phyloP scores from a whole-genome alignment of 2,888 invertebrate genomes.

The Drosophila seclusa region DNA sequence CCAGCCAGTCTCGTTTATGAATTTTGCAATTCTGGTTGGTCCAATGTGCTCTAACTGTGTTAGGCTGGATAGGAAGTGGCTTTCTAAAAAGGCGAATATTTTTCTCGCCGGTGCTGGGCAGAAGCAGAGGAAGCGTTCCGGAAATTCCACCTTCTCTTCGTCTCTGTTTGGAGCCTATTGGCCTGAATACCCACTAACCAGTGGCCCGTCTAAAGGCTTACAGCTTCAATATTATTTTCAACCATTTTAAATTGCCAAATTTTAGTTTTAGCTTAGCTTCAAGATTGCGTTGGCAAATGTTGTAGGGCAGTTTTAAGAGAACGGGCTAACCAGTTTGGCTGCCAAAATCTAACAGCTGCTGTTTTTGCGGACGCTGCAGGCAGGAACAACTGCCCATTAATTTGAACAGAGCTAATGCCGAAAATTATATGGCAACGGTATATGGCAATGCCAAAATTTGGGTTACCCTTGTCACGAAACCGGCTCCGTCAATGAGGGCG shows the following conservation, averaged over 20 bases:
- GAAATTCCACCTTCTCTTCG: no score
- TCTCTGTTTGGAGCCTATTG: no score
- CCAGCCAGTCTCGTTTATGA: no score
- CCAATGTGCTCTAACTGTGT: no score
- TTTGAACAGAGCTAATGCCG: conserved; percentile 71
- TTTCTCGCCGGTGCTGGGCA: no score
- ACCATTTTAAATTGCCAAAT: neutral
- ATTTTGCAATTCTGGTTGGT: no score
- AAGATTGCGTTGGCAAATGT: conserved; percentile 1
- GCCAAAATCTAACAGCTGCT: conserved; percentile 72
- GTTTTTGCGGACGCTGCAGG: conserved; percentile 36
- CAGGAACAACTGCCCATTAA: conserved; percentile 58
- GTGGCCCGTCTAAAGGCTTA: neutral
- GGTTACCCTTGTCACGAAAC: conserved; percentile 66
- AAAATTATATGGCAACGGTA: conserved; percentile 77
- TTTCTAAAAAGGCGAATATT: no score
- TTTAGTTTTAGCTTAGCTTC: neutral
- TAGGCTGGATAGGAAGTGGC: no score
- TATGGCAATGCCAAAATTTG: conserved; percentile 61
- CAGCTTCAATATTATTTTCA: neutral
- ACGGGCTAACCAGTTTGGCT: conserved; percentile 43
- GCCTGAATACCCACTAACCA: no score
- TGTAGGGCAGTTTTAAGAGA: conserved; percentile 36
- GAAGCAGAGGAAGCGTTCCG: no score
- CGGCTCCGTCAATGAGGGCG: conserved; percentile 28